A percentile compares a stretch with the other conserved stretches of the same genome.
These are phyloP conservation scores for Acanthochromis polyacanthus DNA, from an alignment of 2,113 vertebrate species.

Conservation along the genomic window DNA sequence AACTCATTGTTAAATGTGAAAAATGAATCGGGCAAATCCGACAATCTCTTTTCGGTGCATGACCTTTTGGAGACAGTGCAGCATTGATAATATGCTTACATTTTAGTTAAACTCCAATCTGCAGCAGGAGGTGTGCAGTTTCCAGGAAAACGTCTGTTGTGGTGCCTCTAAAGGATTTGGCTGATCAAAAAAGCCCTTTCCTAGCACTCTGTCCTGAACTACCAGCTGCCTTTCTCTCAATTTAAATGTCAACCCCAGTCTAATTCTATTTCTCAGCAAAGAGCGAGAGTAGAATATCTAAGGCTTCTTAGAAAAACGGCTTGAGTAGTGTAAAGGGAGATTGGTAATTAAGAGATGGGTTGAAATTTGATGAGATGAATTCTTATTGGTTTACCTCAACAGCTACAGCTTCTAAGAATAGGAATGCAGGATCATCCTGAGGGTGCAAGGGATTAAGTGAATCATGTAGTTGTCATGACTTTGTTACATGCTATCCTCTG, in stretches of 20 bases:
- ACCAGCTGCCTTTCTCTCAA: constrained; percentile 14
- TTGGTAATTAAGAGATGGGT: constrained; percentile 3
- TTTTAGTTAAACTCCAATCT: constrained; percentile 15
- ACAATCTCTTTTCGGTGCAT: background rate
- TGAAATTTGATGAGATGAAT: constrained; percentile 37
- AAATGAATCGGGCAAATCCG: background rate
- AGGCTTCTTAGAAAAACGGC: constrained; percentile 21
- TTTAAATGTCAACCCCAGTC: constrained; percentile 43
- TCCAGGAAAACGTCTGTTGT: constrained; percentile 30
- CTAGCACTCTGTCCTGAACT: constrained; percentile 22
- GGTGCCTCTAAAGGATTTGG: constrained; percentile 32
- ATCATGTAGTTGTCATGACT: constrained; percentile 32
- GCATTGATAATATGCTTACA: background rate
- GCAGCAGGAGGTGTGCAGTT: background rate
- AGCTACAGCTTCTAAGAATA: constrained; percentile 37
- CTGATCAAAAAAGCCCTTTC: constrained; percentile 44
- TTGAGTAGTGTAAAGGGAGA: background rate
- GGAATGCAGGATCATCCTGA: constrained; percentile 13
- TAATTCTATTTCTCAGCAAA: constrained; percentile 41
- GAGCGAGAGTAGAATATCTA: constrained; percentile 2
- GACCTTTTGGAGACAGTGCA: background rate
- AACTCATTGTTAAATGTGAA: constrained; percentile 2
- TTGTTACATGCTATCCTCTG: background rate
- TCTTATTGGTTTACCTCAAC: constrained; percentile 30
- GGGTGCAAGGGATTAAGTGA: constrained; percentile 33